Conservation (phyloP, 2,888 invertebrate species). For the Dexiosoma caninum region DNA sequence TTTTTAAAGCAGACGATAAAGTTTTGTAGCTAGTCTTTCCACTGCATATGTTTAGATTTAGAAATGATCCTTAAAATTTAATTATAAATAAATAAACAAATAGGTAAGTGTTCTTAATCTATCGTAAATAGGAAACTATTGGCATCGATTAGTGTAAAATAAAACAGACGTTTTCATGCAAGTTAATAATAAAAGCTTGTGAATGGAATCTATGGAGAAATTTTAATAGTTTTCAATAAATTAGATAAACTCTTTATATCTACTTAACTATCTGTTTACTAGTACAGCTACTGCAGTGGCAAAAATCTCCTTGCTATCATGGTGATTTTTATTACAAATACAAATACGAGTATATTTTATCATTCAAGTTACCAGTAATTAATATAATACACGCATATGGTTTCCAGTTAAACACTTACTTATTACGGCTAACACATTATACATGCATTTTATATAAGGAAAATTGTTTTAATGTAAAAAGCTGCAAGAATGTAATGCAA, state of each 20-base stretch:
- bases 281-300: background rate
- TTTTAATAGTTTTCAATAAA: background rate
- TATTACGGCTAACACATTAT: background rate
- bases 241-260: background rate
- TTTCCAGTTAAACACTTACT: slow-evolving; percentile 2
- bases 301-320: background rate
- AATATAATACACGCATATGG: slow-evolving; percentile 10
- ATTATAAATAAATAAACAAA: too few species aligned
- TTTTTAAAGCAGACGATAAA: too few species aligned
- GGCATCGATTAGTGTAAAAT: slow-evolving; percentile 9
- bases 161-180: background rate
- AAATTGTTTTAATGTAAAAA: slow-evolving; percentile 33
- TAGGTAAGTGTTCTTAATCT: background rate
- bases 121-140: slow-evolving; percentile 23
- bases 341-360: background rate
- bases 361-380: slow-evolving; percentile 27
- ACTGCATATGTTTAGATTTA: too few species aligned
- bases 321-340: background rate
- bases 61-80: too few species aligned
- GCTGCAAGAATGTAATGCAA: slow-evolving; percentile 41
- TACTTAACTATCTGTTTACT: background rate
- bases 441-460: slow-evolving; percentile 24
- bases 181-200: background rate
- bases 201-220: background rate
- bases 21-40: too few species aligned